Conservation (phyloP, 1,140 invertebrate genomes). For the Holcopasites calliopsidis region DNA sequence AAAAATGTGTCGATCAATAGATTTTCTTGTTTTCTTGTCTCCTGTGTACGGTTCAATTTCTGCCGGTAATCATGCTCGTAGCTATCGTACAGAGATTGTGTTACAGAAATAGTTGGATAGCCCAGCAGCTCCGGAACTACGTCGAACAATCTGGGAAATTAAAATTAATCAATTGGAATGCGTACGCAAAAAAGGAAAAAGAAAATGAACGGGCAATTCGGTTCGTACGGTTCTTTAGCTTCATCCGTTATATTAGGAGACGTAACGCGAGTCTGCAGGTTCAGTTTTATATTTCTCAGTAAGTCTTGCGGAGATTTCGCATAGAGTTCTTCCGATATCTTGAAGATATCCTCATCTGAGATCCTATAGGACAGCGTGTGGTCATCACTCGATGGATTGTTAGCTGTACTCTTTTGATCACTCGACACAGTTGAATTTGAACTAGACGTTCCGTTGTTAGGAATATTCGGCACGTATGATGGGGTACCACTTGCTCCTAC, state of each 20-base stretch:
- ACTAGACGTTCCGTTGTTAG: not conserved
- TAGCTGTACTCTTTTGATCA: not conserved
- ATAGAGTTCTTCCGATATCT: conserved; percentile 74
- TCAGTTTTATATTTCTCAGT: conserved; percentile 66
- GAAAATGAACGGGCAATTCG: not conserved
- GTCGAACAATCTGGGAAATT: conserved; percentile 72
- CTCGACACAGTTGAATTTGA: not conserved
- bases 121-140: conserved; percentile 59
- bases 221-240: conserved; percentile 73
- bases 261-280: conserved; percentile 70
- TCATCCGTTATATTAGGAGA: conserved; percentile 67
- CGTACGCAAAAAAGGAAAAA: not conserved
- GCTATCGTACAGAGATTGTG: conserved; percentile 85
- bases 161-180: not conserved
- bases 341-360: conserved; percentile 67
- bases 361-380: conserved; percentile 45
- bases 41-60: conserved; percentile 86
- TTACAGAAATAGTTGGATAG: conserved; percentile 80
- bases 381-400: not conserved
- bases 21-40: conserved; percentile 80
- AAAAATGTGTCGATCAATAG: conserved; percentile 82
- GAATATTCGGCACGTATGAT: not conserved
- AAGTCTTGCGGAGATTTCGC: conserved; percentile 68
- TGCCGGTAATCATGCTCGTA: conserved; percentile 85
- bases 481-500: too few relatives aligned